Conservation (phyloP, 2,113 vertebrate genomes). For the Hippopotamus amphibius region DNA sequence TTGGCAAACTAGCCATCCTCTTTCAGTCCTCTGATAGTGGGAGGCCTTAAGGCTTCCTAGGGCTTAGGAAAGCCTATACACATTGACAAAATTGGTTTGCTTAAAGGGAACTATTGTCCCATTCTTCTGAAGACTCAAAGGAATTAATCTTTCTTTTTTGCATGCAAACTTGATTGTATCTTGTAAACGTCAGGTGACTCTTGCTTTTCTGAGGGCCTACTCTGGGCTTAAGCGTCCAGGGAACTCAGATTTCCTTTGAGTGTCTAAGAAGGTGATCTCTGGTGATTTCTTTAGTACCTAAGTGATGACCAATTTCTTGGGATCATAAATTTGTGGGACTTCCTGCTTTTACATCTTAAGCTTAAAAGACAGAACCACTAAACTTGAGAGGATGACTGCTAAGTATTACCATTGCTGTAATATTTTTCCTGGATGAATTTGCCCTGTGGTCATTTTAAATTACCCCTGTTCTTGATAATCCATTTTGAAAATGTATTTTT, state of each 20-base stretch:
- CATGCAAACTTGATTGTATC: slow-evolving; percentile 1
- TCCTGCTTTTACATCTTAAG: slow-evolving; percentile 55
- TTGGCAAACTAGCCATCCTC: neutral
- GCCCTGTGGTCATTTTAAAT: slow-evolving; percentile 53
- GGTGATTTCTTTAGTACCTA: slow-evolving; percentile 35
- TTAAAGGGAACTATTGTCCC: slow-evolving; percentile 16
- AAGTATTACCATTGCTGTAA: neutral
- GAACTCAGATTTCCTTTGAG: neutral
- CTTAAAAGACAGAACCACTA: neutral
- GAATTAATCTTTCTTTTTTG: slow-evolving; percentile 59
- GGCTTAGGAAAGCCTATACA: slow-evolving; percentile 17
- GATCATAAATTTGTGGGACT: slow-evolving; percentile 47
- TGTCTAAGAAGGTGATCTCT: neutral
- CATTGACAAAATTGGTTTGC: neutral
- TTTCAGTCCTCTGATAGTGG: neutral
- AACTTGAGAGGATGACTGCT: neutral
- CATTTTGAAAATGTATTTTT: slow-evolving; percentile 45
- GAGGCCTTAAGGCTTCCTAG: neutral
- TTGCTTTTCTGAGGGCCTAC: slow-evolving; percentile 23
- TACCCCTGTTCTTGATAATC: neutral
- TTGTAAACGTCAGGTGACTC: slow-evolving; percentile 58
- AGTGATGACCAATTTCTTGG: slow-evolving; percentile 41
- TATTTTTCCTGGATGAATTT: slow-evolving; percentile 49
- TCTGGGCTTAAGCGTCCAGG: neutral
- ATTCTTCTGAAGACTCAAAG: slow-evolving; percentile 50